phyloP scores from a whole-genome alignment of 2,113 vertebrate genomes.

The Cynoglossus semilaevis region DNA sequence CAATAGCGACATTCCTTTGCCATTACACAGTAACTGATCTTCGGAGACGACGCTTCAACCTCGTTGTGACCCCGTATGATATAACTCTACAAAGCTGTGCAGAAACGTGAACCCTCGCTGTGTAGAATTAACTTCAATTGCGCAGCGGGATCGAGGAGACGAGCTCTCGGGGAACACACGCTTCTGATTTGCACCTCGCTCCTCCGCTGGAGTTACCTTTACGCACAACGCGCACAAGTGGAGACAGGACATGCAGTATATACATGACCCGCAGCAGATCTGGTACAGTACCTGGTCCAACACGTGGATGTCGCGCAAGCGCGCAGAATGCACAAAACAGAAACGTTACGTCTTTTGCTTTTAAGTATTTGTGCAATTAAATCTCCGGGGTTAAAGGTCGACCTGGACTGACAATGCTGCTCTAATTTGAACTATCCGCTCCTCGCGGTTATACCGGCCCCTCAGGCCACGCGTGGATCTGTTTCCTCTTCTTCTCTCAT shows the following conservation, averaged over 20 bases:
- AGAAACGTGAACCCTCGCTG: constrained; percentile 68
- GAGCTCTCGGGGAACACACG: constrained; percentile 65
- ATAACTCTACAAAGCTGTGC: constrained; percentile 70
- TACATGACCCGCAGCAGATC: background rate
- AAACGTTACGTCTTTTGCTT: background rate
- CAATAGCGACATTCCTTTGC: constrained; percentile 65
- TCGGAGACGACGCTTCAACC: constrained; percentile 61
- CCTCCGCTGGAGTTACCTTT: constrained; percentile 36
- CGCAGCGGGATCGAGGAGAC: constrained; percentile 51
- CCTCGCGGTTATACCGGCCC: constrained; percentile 41
- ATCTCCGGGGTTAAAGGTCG: constrained; percentile 60
- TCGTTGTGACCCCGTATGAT: constrained; percentile 71
- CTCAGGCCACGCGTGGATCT: constrained; percentile 49
- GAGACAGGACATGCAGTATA: constrained; percentile 33
- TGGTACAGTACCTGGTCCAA: background rate
- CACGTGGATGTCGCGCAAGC: no score
- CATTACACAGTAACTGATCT: constrained; percentile 72
- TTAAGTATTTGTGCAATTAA: constrained; percentile 24
- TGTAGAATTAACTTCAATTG: constrained; percentile 71
- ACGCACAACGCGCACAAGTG: no score
- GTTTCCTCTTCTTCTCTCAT: constrained; percentile 58
- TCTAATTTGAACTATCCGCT: constrained; percentile 74
- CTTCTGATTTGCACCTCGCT: constrained; percentile 67
- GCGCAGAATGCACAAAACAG: background rate
- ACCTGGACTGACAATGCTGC: constrained; percentile 34